Evolutionary conservation across 2,113 vertebrate genomes (phyloP).

Genomic region (Notothenia rossii): DNA sequence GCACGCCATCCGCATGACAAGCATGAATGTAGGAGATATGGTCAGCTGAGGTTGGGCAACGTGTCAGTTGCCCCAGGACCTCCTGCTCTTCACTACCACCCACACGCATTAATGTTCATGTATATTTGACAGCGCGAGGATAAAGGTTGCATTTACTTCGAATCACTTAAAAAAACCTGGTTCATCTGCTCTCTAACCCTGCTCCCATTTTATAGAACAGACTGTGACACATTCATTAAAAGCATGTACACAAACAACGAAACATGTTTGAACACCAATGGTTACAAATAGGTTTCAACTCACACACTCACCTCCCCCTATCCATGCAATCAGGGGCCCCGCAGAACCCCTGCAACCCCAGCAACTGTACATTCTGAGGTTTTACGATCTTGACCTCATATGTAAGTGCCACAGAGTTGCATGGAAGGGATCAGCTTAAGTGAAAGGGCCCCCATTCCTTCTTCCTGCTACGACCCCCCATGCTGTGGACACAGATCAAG

Average conservation of each 20-base stretch:
- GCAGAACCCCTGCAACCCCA: conserved; percentile 56
- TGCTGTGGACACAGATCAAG: conserved; percentile 68
- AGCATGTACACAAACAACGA: conserved; percentile 56
- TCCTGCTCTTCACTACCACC: conserved; percentile 50
- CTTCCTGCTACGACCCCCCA: conserved; percentile 69
- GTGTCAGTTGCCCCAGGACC: conserved; percentile 63
- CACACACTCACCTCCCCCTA: neutral
- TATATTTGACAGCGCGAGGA: neutral
- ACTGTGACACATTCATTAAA: conserved; percentile 33
- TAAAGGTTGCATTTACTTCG: neutral
- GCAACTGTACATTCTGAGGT: conserved; percentile 79
- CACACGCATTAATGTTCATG: conserved; percentile 50
- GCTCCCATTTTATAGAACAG: conserved; percentile 8
- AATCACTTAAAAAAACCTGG: conserved; percentile 8
- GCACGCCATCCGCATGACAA: conserved; percentile 65
- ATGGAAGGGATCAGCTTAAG: conserved; percentile 73
- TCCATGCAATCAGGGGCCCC: conserved; percentile 34
- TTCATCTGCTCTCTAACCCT: neutral
- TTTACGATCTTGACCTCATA: conserved; percentile 80
- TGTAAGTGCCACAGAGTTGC: conserved; percentile 70
- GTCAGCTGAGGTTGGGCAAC: conserved; percentile 61
- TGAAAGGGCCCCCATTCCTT: conserved; percentile 70
- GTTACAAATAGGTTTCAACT: conserved; percentile 66
- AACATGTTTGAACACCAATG: conserved; percentile 46
- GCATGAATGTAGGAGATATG: conserved; percentile 73